Evolutionary conservation across 2,888 invertebrate genomes (phyloP), one percentile per base, ranked within the genome.

Genomic region (Cancer borealis): DNA sequence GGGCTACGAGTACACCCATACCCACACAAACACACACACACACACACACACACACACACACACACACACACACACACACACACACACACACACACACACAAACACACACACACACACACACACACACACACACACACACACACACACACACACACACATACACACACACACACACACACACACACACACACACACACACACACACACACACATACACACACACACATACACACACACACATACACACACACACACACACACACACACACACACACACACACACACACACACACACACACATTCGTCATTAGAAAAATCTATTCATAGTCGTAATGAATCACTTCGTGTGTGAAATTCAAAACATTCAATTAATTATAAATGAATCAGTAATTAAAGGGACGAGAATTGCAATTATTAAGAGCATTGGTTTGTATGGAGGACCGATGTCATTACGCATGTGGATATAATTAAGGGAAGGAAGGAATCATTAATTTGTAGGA

Each of bases 211-310:
- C 39, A 39, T 2, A 0, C n/a, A n/a, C n/a, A n/a, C n/a, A 39
- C 39, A 39, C 39, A 39, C 79, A 79, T 26, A 79, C 79, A 26
- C 79, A 26, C 79, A 26, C 79, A 26, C 79, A 26, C 79, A 26
- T 26, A 21, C 30, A 30, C 26, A 30, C 79, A 30, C 79, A 30
- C 79, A 30, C 79, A 30, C 79, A 30, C 79, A 30, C 79, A 30
- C 79, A 30, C 79, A 30, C 30, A 30, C 79, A 30, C 79, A 30
- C 79, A 30, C 79, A 79, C 79, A 79, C 79, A 79, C 79, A 79
- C 79, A 79, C 79, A 79, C 3, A 26, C 79, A 79, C 79, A 26
- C 26, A 79, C 26, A 79, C 66, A 66, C 66, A 21, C 14, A 73
- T n/a, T 73, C 73, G 6, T n/a, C 30, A 26, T 8, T 79, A 79